Percentiles rank a stretch among this genome's conserved stretches.
Conservation (phyloP, 2,888 invertebrate genomes). For the Chaetoderma sp. region DNA sequence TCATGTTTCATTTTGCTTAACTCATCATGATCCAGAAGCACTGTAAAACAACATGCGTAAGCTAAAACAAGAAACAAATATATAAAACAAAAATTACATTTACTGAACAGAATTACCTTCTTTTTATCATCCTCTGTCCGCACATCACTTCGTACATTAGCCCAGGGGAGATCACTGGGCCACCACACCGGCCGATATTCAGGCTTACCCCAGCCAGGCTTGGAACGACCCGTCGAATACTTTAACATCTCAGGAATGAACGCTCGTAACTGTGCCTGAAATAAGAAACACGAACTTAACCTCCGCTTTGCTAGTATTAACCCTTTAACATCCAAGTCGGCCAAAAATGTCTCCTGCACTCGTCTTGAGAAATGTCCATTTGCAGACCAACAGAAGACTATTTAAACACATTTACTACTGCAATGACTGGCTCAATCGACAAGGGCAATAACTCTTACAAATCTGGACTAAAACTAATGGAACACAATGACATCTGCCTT, state of each 20-base stretch:
- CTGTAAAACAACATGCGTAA: too few species aligned
- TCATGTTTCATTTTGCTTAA: too few species aligned
- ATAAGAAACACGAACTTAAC: background rate
- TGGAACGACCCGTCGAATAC: constrained; percentile 93
- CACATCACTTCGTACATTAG: constrained; percentile 97
- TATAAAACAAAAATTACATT: too few species aligned
- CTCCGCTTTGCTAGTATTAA: too few species aligned
- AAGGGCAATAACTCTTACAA: too few species aligned
- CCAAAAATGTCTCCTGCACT: too few species aligned
- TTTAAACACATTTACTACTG: too few species aligned
- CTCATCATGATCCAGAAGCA: too few species aligned
- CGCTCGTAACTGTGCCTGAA: constrained; percentile 87
- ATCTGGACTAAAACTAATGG: background rate
- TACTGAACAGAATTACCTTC: constrained; percentile 86
- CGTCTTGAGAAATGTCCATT: too few species aligned
- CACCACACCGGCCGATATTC: constrained; percentile 97
- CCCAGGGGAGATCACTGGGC: constrained; percentile 98
- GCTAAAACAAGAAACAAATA: too few species aligned
- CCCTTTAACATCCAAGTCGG: too few species aligned
- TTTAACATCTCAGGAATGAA: constrained; percentile 98
- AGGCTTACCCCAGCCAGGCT: constrained; percentile 97
- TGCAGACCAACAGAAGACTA: too few species aligned
- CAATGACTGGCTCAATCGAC: background rate
- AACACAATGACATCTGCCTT: background rate
- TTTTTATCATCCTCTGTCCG: constrained; percentile 96